Percentiles rank a stretch among this genome's conserved stretches.
Evolutionary conservation across 2,888 invertebrate genomes (phyloP).

Genomic region (Luperina nickerlii): DNA sequence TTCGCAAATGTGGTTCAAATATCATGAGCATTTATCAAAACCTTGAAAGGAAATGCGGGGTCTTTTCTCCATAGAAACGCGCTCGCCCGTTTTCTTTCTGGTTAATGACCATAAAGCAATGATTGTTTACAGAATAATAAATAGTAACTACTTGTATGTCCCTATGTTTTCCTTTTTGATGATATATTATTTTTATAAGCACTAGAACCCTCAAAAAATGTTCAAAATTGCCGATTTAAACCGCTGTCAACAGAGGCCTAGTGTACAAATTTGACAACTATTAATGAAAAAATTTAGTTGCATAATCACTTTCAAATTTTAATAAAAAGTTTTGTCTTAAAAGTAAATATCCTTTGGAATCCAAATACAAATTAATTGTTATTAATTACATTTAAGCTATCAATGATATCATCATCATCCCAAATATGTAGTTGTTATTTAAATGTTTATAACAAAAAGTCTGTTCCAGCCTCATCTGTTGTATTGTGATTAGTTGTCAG

Average conservation of each 20-base stretch:
- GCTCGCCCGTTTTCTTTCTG: no score
- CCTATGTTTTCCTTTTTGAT: no score
- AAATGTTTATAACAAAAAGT: conserved; percentile 14
- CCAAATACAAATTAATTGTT: conserved; percentile 1
- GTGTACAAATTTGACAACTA: no score
- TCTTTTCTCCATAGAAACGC: no score
- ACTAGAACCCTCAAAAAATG: no score
- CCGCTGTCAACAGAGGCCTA: no score
- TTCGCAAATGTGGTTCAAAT: conserved; percentile 29
- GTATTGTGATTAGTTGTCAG: conserved; percentile 1
- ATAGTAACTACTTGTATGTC: no score
- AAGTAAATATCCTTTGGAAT: neutral
- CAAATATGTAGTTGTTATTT: neutral
- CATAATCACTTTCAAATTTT: neutral
- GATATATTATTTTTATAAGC: no score
- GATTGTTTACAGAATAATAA: no score
- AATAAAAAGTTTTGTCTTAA: neutral
- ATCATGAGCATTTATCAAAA: neutral
- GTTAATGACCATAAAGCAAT: no score
- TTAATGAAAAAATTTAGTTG: no score
- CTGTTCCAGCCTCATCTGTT: conserved; percentile 3
- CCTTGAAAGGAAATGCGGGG: neutral
- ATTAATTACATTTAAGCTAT: conserved; percentile 21
- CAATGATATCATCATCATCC: conserved; percentile 4
- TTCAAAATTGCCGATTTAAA: no score